phyloP scores from a whole-genome alignment of 2,113 vertebrate genomes.

The Pandion haliaetus region DNA sequence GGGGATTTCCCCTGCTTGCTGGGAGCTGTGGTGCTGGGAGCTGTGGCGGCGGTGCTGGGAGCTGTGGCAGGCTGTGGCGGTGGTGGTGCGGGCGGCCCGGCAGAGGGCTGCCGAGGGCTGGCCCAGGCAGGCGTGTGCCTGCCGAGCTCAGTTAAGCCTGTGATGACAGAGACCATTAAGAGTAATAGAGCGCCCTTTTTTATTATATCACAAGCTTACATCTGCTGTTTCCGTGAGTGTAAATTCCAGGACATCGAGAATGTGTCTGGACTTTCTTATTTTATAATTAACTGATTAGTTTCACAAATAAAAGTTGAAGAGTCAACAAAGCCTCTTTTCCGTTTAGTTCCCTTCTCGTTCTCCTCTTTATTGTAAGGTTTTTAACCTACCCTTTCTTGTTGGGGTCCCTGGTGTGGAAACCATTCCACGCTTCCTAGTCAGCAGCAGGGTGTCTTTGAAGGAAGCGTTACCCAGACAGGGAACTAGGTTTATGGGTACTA shows the following conservation, averaged over 20 bases:
- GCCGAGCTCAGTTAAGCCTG: background rate
- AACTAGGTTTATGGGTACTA: background rate
- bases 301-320: background rate
- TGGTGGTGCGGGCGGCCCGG: background rate
- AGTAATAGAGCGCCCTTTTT: background rate
- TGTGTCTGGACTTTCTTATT: background rate
- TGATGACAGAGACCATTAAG: background rate
- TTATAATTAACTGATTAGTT: background rate
- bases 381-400: background rate
- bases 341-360: background rate
- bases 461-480: background rate
- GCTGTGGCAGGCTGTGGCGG: background rate
- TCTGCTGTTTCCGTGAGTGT: background rate
- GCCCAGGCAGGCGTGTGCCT: no score
- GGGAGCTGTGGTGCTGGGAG: background rate
- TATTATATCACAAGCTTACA: accelerated
- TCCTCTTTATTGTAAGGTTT: background rate
- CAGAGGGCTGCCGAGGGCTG: background rate
- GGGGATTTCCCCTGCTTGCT: background rate
- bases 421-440: background rate
- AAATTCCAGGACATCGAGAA: background rate
- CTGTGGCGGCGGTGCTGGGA: background rate
- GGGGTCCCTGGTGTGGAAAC: background rate
- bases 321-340: background rate
- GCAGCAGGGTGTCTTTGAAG: background rate